These are phyloP conservation scores for Amphiura filiformis DNA, from an alignment of 35 echinoderm and acorn worm genomes.

Conservation along the genomic window DNA sequence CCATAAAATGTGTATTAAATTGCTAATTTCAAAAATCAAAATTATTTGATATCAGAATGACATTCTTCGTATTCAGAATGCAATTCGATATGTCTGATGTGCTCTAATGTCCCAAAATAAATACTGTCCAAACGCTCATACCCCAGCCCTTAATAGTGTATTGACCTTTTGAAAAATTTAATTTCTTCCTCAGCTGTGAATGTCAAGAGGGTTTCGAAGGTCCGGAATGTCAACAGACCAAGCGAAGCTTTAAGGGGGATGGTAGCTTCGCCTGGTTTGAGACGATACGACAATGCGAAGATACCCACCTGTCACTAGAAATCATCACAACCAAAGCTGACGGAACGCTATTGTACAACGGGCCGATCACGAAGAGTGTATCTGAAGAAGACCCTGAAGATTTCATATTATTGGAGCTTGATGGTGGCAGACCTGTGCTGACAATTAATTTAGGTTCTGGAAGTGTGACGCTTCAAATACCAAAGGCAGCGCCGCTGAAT, in stretches of 20 bases:
- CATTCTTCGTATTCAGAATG: no score
- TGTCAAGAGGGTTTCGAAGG: slow-evolving; percentile 69
- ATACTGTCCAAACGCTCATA: no score
- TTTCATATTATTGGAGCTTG: slow-evolving; percentile 76
- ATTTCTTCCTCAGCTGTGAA: no score
- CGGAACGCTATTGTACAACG: slow-evolving; percentile 85
- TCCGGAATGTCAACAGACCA: slow-evolving; percentile 78
- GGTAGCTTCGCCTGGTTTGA: slow-evolving; percentile 59
- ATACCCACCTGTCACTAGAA: slow-evolving; percentile 75
- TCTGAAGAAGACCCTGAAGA: slow-evolving; percentile 45
- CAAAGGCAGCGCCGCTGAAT: neutral
- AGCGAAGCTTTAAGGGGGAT: slow-evolving; percentile 68
- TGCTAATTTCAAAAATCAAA: no score
- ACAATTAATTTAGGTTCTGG: slow-evolving; percentile 76
- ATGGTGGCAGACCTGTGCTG: slow-evolving; percentile 44
- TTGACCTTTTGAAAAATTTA: no score
- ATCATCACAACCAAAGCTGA: slow-evolving; percentile 65
- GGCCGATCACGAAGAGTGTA: slow-evolving; percentile 35
- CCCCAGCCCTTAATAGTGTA: no score
- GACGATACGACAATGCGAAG: slow-evolving; percentile 70
- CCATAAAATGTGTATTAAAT: no score
- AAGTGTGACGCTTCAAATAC: slow-evolving; percentile 1
- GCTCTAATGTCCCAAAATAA: no score
- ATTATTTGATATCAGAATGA: no score
- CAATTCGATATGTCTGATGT: no score